Base-by-base conservation (phyloP, 2,888 invertebrate genomes). In the Monochamus alternatus region DNA sequence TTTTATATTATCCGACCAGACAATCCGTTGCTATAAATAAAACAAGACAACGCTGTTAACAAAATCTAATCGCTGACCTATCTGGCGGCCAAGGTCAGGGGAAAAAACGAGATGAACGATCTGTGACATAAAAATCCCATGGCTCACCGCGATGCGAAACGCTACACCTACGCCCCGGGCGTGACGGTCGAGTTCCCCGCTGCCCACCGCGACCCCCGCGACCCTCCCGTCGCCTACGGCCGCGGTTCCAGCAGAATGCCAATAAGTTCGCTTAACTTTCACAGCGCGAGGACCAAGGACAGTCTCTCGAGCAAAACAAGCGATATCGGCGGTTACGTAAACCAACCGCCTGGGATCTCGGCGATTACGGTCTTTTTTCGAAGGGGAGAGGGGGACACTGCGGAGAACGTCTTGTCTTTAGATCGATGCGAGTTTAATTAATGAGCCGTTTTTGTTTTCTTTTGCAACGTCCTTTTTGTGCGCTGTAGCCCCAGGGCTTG, bases 251-350 rank as follows among this genome's bases (percentile, higher is more conserved):
- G 31, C 47, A 69, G 69, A 69, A 69, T 69, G 60, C 69, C 69
- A 69, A 69, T 69, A 69, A 60, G 69, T 69, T 69, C 69, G 69
- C 69, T 69, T 55, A 74, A 74, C 74, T 74, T 69, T 74, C 74
- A 69, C 74, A 74, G 69, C 58, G 44, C 55, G 52, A 1, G 63
- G 32, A 69, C 74, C 74, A 74, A 74, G 74, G 74, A 74, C 74
- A 74, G 60, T 68, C 68, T 74, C 68, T 74, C 74, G 63, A 68
- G 63, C 68, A 74, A 74, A 74, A 74, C 74, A 74, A 74, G 69
- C 69, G 64, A 69, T 74, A 74, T 69, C 64, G 58, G 69, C 74
- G 69, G 69, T 74, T 74, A 74, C 74, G 74, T 74, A 74, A 74
- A 74, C 73, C 31, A 22, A 14, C 55, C 55, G 55, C 55, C 10